Conservation (phyloP, 2,113 vertebrate species). For the Prietella phreatophila region DNA sequence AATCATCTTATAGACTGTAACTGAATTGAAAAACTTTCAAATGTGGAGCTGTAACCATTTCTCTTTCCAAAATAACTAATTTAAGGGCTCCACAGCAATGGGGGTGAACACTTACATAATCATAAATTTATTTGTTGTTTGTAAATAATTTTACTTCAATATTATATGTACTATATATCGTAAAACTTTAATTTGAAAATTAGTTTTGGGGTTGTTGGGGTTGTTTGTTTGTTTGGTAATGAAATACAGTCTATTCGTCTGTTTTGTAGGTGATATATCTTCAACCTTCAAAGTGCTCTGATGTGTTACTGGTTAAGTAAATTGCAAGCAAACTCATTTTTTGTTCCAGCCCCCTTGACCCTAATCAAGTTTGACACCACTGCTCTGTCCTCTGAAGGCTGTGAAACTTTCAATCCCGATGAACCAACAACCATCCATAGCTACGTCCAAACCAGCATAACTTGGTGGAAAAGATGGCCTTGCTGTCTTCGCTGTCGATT, state of each 20-base stretch:
- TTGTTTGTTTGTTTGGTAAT: background rate
- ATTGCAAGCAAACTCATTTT: no score
- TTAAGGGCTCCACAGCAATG: background rate
- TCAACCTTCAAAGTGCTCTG: background rate
- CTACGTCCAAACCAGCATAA: background rate
- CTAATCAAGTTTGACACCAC: background rate
- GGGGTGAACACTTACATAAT: background rate
- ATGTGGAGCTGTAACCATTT: background rate
- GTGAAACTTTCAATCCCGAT: background rate
- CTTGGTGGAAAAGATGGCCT: background rate
- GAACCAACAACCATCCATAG: background rate
- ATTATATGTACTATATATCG: background rate
- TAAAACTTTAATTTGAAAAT: background rate
- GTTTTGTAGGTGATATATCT: background rate
- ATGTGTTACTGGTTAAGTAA: no score
- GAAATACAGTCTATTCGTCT: background rate
- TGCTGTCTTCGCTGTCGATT: background rate
- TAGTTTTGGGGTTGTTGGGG: no score
- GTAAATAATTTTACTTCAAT: background rate
- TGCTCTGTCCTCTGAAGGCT: background rate
- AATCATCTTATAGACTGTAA: background rate
- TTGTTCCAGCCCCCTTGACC: background rate
- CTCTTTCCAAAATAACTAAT: background rate
- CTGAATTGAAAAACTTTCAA: background rate
- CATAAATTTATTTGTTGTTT: background rate